These are phyloP conservation scores for Actinernus sp. DNA, from an alignment of 92 coral and sea anemone species.

Conservation along the genomic window DNA sequence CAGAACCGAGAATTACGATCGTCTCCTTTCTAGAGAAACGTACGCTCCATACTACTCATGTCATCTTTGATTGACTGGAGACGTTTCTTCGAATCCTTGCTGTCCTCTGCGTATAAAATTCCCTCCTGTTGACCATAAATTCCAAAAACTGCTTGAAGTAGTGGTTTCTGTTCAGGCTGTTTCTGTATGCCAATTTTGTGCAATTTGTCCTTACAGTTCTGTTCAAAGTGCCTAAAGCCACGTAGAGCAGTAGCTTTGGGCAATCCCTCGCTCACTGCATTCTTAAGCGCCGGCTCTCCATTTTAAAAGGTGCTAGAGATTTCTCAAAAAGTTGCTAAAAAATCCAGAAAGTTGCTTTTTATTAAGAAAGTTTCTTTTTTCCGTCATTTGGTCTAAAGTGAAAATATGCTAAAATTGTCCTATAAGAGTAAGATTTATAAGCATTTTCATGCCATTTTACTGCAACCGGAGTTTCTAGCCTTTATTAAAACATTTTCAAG, in stretches of 20 bases:
- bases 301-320: too few relatives aligned
- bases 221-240: slow-evolving; percentile 40
- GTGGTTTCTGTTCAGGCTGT: slow-evolving; percentile 38
- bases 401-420: too few relatives aligned
- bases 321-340: too few relatives aligned
- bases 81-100: slow-evolving; percentile 14
- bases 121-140: slow-evolving; percentile 7
- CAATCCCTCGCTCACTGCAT: slow-evolving; percentile 29
- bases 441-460: too few relatives aligned
- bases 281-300: slow-evolving; percentile 42
- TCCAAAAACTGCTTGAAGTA: slow-evolving; percentile 52
- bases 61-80: neutral
- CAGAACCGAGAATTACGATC: too few relatives aligned
- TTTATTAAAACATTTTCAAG: too few relatives aligned
- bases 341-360: too few relatives aligned
- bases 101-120: slow-evolving; percentile 32
- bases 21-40: too few relatives aligned
- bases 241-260: slow-evolving; percentile 42
- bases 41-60: neutral
- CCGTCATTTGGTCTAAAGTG: too few relatives aligned
- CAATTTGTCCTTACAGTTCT: slow-evolving; percentile 30
- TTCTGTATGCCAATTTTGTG: slow-evolving; percentile 15
- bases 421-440: too few relatives aligned
- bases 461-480: too few relatives aligned
- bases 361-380: too few relatives aligned